Base-by-base conservation (phyloP, 2,888 invertebrate genomes). In the Drosophila quasianomalipes region DNA sequence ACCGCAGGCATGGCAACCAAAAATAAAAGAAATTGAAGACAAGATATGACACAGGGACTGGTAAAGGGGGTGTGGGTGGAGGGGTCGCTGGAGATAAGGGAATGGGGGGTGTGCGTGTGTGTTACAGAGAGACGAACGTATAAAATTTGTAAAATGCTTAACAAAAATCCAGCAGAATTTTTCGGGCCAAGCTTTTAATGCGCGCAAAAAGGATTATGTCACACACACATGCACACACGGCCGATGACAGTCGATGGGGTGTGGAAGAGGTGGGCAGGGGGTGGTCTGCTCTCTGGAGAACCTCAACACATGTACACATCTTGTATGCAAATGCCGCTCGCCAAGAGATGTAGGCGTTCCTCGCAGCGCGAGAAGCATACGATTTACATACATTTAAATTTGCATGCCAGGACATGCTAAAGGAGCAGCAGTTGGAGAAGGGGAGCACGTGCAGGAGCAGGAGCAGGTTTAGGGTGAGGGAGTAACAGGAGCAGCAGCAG, bases 381-480 rank as follows among this genome's bases (percentile, higher is more conserved):
- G 85, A 84, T 84, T 84, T 86, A 83, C 84, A 84, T 84, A 83
- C 74, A 83, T 86, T 86, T 79, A 83, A 86, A 86, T 83, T 86
- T 83, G 74, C 80, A 85, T 82, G 64, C 73, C 60, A 70, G 47
- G 63, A 72, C 82, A 78, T 53, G 65, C 58, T 51, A 44, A 44
- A 37, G 44, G 35, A 28, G 19, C 12, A 1, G 14, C 26, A 9
- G 51, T 3, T 28, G 12, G 22, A 44, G 30, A 5, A 10, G 10
- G 16, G 7, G 4, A 41, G 4, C 1, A 12, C 39, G 7, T 35
- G 9, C 16, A 12, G 12, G 33, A 30, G 4, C 1, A 16, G 44
- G 7, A 41, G 9, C 10, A 10, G 12, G 10, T n/a, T n/a, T 1
- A 1, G 14, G 7, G 22, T 22, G 19, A 3, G 12, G 12, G 12